Conservation (phyloP, 2,888 invertebrate species). For the Calameuta idolon region DNA sequence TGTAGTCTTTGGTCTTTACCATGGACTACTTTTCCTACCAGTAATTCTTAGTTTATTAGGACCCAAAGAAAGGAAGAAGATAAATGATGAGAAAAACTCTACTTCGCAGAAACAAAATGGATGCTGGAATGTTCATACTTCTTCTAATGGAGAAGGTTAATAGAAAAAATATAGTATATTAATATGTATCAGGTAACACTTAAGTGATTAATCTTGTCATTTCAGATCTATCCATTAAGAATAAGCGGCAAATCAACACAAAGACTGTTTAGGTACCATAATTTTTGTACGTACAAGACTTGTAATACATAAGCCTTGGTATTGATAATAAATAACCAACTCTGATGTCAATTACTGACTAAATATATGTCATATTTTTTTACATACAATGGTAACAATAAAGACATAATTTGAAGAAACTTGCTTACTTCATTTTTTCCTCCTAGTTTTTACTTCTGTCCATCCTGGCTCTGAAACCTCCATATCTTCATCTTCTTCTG, state of each 20-base stretch:
- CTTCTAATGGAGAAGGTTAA: constrained; percentile 35
- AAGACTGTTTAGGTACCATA: constrained; percentile 37
- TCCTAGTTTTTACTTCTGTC: constrained; percentile 52
- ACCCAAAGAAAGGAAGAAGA: constrained; percentile 48
- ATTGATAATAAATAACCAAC: background rate
- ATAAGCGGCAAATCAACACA: constrained; percentile 21
- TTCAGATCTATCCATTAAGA: constrained; percentile 23
- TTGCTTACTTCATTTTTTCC: constrained; percentile 42
- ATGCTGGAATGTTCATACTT: constrained; percentile 39
- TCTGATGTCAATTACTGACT: constrained; percentile 8
- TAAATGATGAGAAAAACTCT: background rate
- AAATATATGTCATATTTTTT: constrained; percentile 19
- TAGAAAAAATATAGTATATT: background rate
- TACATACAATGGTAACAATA: constrained; percentile 4
- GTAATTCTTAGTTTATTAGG: constrained; percentile 68
- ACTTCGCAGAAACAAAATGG: constrained; percentile 32
- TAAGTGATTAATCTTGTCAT: background rate
- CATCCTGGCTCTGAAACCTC: constrained; percentile 49
- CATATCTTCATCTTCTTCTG: constrained; percentile 34
- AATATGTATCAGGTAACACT: background rate
- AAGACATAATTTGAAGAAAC: constrained; percentile 11
- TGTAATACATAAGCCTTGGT: background rate
- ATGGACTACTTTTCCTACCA: constrained; percentile 69
- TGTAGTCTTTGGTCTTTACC: constrained; percentile 69
- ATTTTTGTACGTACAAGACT: constrained; percentile 1